Base-by-base conservation (phyloP, 2,797 vertebrate genomes). In the Sciurus vulgaris region DNA sequence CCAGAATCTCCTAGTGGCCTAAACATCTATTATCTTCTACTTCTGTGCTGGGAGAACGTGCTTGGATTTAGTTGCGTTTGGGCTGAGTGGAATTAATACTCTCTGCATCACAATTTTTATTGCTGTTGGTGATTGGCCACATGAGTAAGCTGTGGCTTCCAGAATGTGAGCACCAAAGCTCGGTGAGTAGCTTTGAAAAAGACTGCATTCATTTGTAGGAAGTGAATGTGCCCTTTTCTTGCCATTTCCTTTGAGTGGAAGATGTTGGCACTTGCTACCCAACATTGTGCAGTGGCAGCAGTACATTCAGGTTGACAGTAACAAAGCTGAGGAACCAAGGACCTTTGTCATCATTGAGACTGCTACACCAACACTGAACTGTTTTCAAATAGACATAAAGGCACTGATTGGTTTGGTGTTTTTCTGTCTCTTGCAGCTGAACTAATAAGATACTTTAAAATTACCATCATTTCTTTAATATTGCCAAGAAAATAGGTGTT, bases 391-490 rank as follows among this genome's bases (percentile, higher is more conserved):
- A 49, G 67, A 61, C 30, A 8, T 47, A 18, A 65, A 59, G 24
- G 20, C 35, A 35, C 38, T 56, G 33, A 67, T 7, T 35, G 59
- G 30, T 26, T 35, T 20, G 77, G 51, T 28, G 33, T 70, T 72
- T 73, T 76, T 77, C 61, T 78, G 1, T 92, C 33, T 72, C 28
- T 89, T 91, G 35, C 17, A 83, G 59, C 73, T 47, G 65, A 91
- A 56, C 18, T 47, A 33, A 73, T 78, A 49, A 84, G 38, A 56
- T 78, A 83, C 18, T 79, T 73, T 14, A 67, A 86, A 86, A 70
- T 81, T 54, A 35, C 59, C 22, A 59, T 83, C 13, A 54, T 93
- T 91, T 92, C 76, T 85, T 90, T 84, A 74, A 59, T 85, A 74
- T 65, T 88, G 49, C 33, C n/a, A 65, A 74, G 54, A 69, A 76